Conservation (phyloP, 2,888 invertebrate species). For the Phaedon cochleariae region DNA sequence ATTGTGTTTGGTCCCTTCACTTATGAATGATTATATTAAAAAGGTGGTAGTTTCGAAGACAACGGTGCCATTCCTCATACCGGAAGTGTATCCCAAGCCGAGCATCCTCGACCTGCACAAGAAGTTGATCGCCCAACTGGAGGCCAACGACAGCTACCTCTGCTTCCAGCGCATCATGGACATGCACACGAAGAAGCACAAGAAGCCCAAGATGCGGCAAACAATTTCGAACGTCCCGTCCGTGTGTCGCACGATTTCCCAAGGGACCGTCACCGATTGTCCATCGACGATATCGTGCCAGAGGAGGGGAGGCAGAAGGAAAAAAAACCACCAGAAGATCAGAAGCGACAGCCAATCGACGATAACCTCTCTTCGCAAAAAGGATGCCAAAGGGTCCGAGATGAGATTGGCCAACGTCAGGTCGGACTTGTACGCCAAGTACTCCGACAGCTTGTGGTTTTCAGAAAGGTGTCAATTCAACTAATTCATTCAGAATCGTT, state of each 20-base stretch:
- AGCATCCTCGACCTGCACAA: conserved; percentile 49
- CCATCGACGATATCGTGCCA: background rate
- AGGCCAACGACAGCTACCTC: conserved; percentile 51
- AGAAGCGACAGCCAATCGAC: background rate
- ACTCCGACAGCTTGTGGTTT: conserved; percentile 51
- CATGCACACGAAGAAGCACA: conserved; percentile 12
- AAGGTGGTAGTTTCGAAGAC: too few species aligned
- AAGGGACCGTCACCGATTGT: background rate
- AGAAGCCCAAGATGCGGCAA: background rate
- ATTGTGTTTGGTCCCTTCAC: too few species aligned
- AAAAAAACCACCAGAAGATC: background rate
- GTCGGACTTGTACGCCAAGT: conserved; percentile 38
- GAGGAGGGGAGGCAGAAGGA: background rate
- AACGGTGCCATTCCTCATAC: too few species aligned
- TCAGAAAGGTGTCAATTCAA: conserved; percentile 37
- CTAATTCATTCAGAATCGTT: too few species aligned
- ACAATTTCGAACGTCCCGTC: background rate
- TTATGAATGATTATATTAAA: too few species aligned
- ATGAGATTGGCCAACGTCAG: conserved; percentile 10
- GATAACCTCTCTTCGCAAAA: background rate
- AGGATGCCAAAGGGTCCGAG: background rate
- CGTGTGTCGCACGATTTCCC: background rate
- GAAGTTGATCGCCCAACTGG: conserved; percentile 46
- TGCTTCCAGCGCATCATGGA: conserved; percentile 51
- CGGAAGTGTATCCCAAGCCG: conserved; percentile 46